Percentiles rank a stretch among this genome's conserved stretches.
These are phyloP conservation scores for Lithophane socia DNA, from an alignment of 2,888 invertebrate species.

Conservation along the genomic window DNA sequence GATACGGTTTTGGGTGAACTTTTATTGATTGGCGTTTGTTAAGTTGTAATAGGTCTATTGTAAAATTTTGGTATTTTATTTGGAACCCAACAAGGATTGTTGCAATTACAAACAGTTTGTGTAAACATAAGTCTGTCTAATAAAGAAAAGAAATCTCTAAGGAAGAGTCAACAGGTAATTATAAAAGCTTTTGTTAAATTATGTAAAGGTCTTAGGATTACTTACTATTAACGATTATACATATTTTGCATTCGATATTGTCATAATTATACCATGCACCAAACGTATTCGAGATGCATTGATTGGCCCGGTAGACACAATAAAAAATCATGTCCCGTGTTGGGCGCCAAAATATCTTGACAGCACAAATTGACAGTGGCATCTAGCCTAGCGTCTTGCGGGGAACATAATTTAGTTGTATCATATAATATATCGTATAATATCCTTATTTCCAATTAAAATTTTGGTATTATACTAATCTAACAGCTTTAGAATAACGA, in stretches of 20 bases:
- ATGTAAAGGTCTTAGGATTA: not conserved
- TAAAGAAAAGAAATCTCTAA: not conserved
- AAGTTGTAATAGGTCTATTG: not conserved
- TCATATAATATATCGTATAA: too few species aligned
- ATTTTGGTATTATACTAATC: not conserved
- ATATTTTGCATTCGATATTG: slow-evolving; percentile 6
- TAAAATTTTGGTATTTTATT: not conserved
- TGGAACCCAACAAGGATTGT: not conserved
- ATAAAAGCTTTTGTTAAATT: not conserved
- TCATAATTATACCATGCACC: slow-evolving; percentile 30
- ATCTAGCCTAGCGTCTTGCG: too few species aligned
- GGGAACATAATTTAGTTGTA: too few species aligned
- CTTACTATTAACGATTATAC: not conserved
- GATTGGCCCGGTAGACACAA: slow-evolving; percentile 45
- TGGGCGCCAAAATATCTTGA: slow-evolving; percentile 60
- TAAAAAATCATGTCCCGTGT: slow-evolving; percentile 43
- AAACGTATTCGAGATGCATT: slow-evolving; percentile 58
- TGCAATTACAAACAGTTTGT: not conserved
- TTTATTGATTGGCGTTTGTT: slow-evolving; percentile 24
- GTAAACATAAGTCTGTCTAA: too few species aligned
- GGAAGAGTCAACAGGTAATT: not conserved
- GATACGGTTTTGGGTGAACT: slow-evolving; percentile 25
- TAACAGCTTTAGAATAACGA: not conserved
- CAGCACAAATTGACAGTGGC: slow-evolving; percentile 83
- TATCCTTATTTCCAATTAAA: not conserved